Evolutionary conservation across 1,140 invertebrate genomes (phyloP).

Genomic region (Trachymyrmex septentrionalis): DNA sequence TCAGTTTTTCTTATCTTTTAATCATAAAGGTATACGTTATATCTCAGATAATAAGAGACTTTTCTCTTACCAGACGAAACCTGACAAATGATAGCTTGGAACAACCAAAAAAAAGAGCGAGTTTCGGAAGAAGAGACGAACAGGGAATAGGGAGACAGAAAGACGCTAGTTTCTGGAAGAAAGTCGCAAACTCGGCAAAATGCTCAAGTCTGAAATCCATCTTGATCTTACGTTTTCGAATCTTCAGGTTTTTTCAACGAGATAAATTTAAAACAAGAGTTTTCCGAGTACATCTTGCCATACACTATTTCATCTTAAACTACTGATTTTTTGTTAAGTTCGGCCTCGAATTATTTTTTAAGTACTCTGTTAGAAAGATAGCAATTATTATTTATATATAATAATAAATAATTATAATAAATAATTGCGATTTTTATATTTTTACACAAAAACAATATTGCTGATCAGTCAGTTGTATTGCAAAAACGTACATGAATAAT

Average conservation of each 20-base stretch:
- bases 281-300: slow-evolving; percentile 27
- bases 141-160: background rate
- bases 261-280: slow-evolving; percentile 26
- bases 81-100: slow-evolving; percentile 28
- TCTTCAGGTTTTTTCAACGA: slow-evolving; percentile 32
- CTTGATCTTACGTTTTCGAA: slow-evolving; percentile 30
- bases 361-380: background rate
- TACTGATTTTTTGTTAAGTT: slow-evolving; percentile 26
- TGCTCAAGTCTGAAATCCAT: slow-evolving; percentile 41
- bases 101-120: slow-evolving; percentile 34
- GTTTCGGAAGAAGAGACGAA: slow-evolving; percentile 5
- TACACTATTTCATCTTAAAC: slow-evolving; percentile 42
- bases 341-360: slow-evolving; percentile 1
- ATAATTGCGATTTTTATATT: slow-evolving; percentile 58
- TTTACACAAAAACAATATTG: background rate
- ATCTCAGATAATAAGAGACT: slow-evolving; percentile 35
- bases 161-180: background rate
- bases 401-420: background rate
- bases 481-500: slow-evolving; percentile 32
- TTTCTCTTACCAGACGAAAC: background rate
- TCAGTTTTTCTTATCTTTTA: slow-evolving; percentile 37
- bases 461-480: background rate
- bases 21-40: background rate
- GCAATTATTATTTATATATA: background rate
- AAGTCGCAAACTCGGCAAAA: slow-evolving; percentile 65